Conservation (phyloP, 2,888 invertebrate genomes). For the Pachydiplax longipennis region DNA sequence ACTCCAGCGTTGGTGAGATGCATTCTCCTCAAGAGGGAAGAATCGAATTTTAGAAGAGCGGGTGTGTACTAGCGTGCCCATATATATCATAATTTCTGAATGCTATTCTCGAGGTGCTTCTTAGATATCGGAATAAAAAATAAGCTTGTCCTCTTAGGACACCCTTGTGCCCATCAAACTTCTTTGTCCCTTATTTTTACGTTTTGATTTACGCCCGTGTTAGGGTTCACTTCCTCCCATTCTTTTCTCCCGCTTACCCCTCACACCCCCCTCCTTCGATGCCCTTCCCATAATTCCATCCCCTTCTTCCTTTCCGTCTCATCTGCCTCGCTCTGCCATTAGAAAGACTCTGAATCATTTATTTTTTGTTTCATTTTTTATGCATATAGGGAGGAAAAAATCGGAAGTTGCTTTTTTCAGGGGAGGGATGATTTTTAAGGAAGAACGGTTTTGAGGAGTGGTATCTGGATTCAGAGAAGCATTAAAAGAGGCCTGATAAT, state of each 20-base stretch:
- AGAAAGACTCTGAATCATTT: conserved; percentile 37
- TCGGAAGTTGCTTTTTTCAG: conserved; percentile 7
- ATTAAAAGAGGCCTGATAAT: background rate
- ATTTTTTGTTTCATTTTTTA: conserved; percentile 45
- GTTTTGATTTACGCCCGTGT: conserved; percentile 38
- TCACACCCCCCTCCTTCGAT: background rate
- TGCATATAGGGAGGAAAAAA: conserved; percentile 24
- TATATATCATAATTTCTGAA: background rate
- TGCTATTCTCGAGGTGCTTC: background rate
- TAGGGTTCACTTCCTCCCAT: conserved; percentile 32
- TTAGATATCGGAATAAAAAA: conserved; percentile 24
- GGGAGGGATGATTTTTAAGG: background rate
- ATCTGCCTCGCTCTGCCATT: conserved; percentile 35
- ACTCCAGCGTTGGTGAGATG: no score
- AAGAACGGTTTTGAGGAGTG: background rate
- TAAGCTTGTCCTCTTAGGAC: conserved; percentile 18
- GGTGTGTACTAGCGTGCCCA: background rate
- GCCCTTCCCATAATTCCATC: conserved; percentile 6
- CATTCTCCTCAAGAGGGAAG: background rate
- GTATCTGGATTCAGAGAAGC: background rate
- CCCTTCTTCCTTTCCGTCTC: conserved; percentile 30
- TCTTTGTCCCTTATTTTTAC: conserved; percentile 36
- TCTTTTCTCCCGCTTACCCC: background rate
- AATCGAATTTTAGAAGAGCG: background rate
- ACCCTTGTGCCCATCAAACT: conserved; percentile 15